Evolutionary conservation across 2,797 vertebrate species (phyloP), one percentile per base, ranked within the genome.

Genomic region (Phrynocephalus vlangalii): DNA sequence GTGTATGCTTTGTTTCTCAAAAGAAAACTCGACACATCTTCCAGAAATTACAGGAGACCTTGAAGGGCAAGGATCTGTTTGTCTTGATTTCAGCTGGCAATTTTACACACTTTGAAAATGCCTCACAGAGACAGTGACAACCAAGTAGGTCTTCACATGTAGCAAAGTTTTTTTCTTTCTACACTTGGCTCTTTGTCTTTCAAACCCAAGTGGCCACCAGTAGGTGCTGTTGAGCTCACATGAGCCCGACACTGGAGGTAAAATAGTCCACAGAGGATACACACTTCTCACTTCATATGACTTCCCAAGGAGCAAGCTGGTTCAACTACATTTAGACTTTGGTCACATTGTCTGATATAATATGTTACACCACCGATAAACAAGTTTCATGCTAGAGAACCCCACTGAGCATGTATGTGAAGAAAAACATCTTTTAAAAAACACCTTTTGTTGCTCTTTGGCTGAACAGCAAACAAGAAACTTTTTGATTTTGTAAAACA

Each of bases 141-240:
- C 13, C 60, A 63, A 15, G 60, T 20, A 63, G 13, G 20, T 63
- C 18, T 16, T 5, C 13, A 63, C 16, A 63, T 63, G 5, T 20
- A 63, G 15, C 18, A 63, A 63, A 63, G 18, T 18, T 63, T 63
- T 5, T 63, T 63, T 63, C 60, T 63, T 63, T 63, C 4, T 20
- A 15, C 90, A n/a, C 2, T 8, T 88, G 90, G 89, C 73, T 70
- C 63, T 60, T 30, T 2, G 77, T 80, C 87, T 93, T 87, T 92
- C 88, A 6, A 68, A 15, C 38, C 16, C 7, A 50, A 7, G n/a
- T 3, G 22, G 5, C 33, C 52, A 78, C 79, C 28, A 71, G 63
- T 44, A 60, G 72, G 50, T 76, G 73, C 88, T 82, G 26, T 24
- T 77, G 30, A 77, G 66, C 20, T 16, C 22, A n/a, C 44, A 75